These are phyloP conservation scores for Melanotaenia nigrans DNA, from an alignment of 2,797 vertebrate genomes.

Conservation along the genomic window DNA sequence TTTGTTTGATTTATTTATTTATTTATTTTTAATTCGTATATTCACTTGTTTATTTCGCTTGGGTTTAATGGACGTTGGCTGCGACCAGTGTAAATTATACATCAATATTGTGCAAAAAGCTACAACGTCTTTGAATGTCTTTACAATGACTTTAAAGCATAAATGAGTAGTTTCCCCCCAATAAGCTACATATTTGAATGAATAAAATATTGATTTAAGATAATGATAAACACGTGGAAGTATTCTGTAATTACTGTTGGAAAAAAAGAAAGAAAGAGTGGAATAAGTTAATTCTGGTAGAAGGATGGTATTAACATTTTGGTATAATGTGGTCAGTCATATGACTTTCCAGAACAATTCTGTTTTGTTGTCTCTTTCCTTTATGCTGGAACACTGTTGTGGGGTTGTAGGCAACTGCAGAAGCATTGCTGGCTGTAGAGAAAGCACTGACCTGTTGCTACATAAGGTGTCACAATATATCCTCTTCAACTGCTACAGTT, in stretches of 20 bases:
- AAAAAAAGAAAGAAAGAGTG: not conserved
- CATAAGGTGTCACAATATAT: not conserved
- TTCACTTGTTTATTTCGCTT: too few relatives aligned
- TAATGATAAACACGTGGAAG: not conserved
- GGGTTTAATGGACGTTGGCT: too few relatives aligned
- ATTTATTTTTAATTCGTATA: too few relatives aligned
- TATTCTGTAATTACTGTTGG: not conserved
- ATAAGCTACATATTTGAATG: not conserved
- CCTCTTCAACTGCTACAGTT: constrained; percentile 3
- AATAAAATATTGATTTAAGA: not conserved
- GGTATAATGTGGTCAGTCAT: constrained; percentile 63
- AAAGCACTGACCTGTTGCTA: not conserved
- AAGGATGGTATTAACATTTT: constrained; percentile 26
- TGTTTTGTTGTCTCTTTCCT: constrained; percentile 59
- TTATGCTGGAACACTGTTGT: constrained; percentile 45
- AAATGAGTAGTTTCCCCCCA: not conserved
- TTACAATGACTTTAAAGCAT: not conserved
- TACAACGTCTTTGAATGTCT: not conserved
- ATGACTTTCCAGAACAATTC: constrained; percentile 75
- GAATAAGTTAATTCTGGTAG: not conserved
- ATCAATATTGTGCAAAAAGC: not conserved
- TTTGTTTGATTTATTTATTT: not conserved
- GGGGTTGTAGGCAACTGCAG: constrained; percentile 17
- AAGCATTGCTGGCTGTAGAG: not conserved
- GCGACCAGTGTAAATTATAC: not conserved